Evolutionary conservation across 2,888 invertebrate genomes (phyloP), one percentile per base, ranked within the genome.

Genomic region (Hedychridium roseum): DNA sequence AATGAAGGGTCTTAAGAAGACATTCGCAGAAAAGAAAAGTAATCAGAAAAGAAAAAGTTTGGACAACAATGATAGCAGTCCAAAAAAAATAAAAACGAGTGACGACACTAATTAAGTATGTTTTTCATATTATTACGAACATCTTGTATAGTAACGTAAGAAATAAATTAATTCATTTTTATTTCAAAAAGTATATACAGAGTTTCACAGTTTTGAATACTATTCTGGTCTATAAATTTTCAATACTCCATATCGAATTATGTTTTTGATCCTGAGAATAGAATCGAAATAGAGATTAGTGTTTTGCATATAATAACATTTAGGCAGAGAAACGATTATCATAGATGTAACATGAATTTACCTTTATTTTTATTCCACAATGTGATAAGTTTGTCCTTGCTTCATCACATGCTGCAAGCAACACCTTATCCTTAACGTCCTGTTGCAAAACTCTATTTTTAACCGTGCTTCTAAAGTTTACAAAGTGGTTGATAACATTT

Each of bases 1-100:
- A 79, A 90, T 94, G 86, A 94, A 94, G 79, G 95, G 92, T 27
- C 80, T 95, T 39, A 89, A 87, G 68, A 92, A 91, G 77, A 85
- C 88, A 0, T 79, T 85, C 0, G 84, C 85, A 49, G 91, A 91
- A 68, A 86, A 82, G 64, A 89, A 88, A 63, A 79, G 82, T 12
- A 82, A 84, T 64, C 78, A 83, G 6, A 79, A 82, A 44, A 83
- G 84, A 57, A 86, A 84, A 63, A 84, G 82, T 68, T 50, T 62
- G 1, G 74, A 73, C 3, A 71, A 68, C 9, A 51, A 28, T 27
- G 9, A 36, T 7, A 17, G 11, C 17, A 34, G 3, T 28, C 40
- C 23, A 58, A 72, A 59, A 55, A 68, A 63, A 41, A 34, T 14
- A 49, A 68, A 46, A 27, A 36, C 48, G 34, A 15, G 43, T 16